Evolutionary conservation across 2,113 vertebrate genomes (phyloP).

Genomic region (Vulpes vulpes): DNA sequence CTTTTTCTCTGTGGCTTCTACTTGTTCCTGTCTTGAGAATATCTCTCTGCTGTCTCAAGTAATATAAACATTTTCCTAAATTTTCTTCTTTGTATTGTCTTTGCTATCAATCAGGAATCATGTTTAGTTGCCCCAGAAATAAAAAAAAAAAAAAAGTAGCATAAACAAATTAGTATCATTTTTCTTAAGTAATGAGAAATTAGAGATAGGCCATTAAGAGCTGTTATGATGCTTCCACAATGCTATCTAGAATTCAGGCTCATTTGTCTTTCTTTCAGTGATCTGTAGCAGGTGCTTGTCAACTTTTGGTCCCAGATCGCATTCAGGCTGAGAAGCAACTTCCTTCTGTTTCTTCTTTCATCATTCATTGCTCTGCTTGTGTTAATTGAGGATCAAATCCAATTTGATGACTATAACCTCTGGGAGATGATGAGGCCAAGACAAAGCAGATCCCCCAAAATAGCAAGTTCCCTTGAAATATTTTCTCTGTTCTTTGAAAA

Average conservation of each 20-base stretch:
- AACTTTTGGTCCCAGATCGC: neutral
- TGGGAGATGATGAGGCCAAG: neutral
- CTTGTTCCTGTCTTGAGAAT: neutral
- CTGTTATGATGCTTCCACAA: neutral
- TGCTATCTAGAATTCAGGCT: neutral
- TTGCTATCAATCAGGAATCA: neutral
- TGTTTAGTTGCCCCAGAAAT: neutral
- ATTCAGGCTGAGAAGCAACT: neutral
- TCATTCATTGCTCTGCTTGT: neutral
- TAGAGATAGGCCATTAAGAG: neutral
- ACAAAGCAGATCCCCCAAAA: neutral
- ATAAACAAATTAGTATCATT: neutral
- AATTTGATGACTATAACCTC: slow-evolving; percentile 41
- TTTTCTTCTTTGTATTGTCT: slow-evolving; percentile 44
- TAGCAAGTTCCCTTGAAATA: slow-evolving; percentile 24
- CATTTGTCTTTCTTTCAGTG: slow-evolving; percentile 31
- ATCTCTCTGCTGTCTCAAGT: neutral
- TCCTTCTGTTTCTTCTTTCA: neutral
- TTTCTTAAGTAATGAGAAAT: slow-evolving; percentile 45
- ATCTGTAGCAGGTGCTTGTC: neutral
- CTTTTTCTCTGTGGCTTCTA: neutral
- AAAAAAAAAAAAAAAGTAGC: neutral
- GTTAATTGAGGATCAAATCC: slow-evolving; percentile 1
- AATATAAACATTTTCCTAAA: neutral
- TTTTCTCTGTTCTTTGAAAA: slow-evolving; percentile 55